Evolutionary conservation across 2,113 vertebrate species (phyloP), one percentile per base, ranked within the genome.

Genomic region (Poeciliopsis occidentalis): DNA sequence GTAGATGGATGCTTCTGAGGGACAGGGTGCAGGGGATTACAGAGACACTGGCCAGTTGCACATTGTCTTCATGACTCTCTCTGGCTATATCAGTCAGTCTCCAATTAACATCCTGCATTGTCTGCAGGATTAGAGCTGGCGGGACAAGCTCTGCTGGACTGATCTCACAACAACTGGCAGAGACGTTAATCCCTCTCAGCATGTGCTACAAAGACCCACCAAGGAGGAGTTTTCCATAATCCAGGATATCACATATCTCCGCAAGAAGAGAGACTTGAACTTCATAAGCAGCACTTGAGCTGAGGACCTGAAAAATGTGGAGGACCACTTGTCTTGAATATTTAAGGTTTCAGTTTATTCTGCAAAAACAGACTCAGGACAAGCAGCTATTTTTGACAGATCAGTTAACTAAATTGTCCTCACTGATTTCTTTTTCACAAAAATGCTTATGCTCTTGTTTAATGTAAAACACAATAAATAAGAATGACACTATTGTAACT

Each of bases 221-320:
- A 69, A 83, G 72, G 60, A 79, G 72, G 70, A 80, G 68, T 89
- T 74, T 62, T 73, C 71, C 12, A 77, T 91, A 91, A 93, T 89
- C 90, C 90, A 84, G 86, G 85, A 80, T 93, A 90, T 92, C 90
- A 83, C 71, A 83, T 93, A 76, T 87, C 88, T 19, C 39, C 15
- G 13, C 44, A 60, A 37, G 34, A 10, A 73, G 71, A 74, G 22
- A 65, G 67, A 81, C 75, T 89, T 90, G 81, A 85, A 90, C n/a
- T 83, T 34, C 67, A 66, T 27, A 17, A 80, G 76, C 65, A 70
- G 66, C 78, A 67, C 80, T 89, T 30, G 15, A 84, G 71, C 54
- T n/a, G 29, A 76, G 71, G 47, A 73, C 39, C 61, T 24, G 57
- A 73, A 69, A 51, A 82, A 80, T 73, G 61, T 74, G 32, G 63